Evolutionary conservation across 2,113 vertebrate genomes (phyloP), one percentile per base, ranked within the genome.

Genomic region (Corynorhinus townsendii): DNA sequence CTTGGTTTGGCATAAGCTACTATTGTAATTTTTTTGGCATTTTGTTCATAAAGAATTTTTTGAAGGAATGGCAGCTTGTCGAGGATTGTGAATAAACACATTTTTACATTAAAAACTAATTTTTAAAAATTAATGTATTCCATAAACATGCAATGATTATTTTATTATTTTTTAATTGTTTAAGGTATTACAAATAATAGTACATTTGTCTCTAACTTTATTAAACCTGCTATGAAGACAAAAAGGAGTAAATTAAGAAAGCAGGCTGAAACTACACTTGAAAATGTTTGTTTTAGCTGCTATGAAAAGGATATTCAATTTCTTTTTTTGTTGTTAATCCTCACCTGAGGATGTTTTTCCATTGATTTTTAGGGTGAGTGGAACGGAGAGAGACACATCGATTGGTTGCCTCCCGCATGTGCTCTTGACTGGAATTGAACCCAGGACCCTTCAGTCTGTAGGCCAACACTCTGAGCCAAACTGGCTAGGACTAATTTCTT

Each of bases 1-100:
- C 98, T 98, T 95, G 96, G 96, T 98, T 98, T 97, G 97, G 93
- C 97, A 79, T 98, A 97, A 97, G 96, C 90, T 98, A 95, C 95
- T 88, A 71, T 45, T 97, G 89, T 98, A 97, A 97, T 93, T 96
- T 77, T 96, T 96, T 95, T 93, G 96, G 95, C 91, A 30, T 33
- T 95, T 97, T 95, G 96, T 97, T 97, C 97, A 92, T 98, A 95
- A 82, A 94, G 56, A 84, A 96, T 96, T 97, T 96, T 97, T 80
- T 95, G 97, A 97, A 98, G 96, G 47, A 86, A 97, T 98, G 90
- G 79, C 81, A 96, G 93, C 96, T 98, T 97, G 90, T 97, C 88
- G 96, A 97, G 45, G 95, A 93, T 30, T 98, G 98, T 98, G 97
- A 98, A 98, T 98, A 98, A 98, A 90, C 1, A 26, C 81, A 83